These are phyloP conservation scores for Heterohyrax brucei DNA, from an alignment of 2,797 vertebrate species.

Conservation along the genomic window DNA sequence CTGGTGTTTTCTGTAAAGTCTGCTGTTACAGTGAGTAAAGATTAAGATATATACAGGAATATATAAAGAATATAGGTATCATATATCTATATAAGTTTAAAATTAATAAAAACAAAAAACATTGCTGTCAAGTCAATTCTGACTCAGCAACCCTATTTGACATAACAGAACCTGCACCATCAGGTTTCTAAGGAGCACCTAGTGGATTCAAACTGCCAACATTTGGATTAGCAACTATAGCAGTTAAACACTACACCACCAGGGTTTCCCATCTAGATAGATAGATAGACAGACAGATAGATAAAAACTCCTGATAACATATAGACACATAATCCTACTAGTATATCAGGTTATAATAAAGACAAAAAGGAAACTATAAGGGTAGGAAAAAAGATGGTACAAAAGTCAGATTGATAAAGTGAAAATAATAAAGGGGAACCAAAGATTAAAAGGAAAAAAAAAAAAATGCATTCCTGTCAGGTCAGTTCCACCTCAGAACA, in stretches of 20 bases:
- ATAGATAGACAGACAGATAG: too few relatives aligned
- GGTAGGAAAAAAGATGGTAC: background rate
- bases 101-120: too few relatives aligned
- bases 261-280: too few relatives aligned
- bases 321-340: background rate
- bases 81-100: background rate
- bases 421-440: background rate
- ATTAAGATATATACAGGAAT: background rate
- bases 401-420: background rate
- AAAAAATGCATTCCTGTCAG: background rate
- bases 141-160: too few relatives aligned
- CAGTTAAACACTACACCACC: too few relatives aligned
- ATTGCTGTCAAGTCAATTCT: too few relatives aligned
- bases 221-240: too few relatives aligned
- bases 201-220: too few relatives aligned
- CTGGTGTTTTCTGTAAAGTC: background rate
- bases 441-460: background rate
- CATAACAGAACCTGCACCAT: too few relatives aligned
- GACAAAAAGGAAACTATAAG: background rate
- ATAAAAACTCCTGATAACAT: too few relatives aligned
- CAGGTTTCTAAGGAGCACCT: too few relatives aligned
- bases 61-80: background rate
- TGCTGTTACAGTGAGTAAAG: conserved; percentile 6
- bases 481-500: too few relatives aligned
- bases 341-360: background rate